Percentiles rank a stretch among this genome's conserved stretches.
phyloP scores from a whole-genome alignment of 2,113 vertebrate genomes.

The Catharus fuscescens region DNA sequence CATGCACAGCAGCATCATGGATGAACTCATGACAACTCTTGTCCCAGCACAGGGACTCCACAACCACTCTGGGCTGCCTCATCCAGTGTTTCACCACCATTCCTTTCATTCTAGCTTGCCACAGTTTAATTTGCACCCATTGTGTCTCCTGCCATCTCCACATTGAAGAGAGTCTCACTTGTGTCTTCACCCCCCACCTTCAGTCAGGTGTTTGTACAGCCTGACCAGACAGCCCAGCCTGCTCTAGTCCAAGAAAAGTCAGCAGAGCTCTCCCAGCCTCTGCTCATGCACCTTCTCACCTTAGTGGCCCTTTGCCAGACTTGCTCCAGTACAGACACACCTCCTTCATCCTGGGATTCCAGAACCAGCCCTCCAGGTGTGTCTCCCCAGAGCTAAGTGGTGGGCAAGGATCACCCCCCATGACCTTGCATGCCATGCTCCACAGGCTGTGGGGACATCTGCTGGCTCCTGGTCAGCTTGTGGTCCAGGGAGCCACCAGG shows the following conservation, averaged over 20 bases:
- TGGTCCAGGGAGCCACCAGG: background rate
- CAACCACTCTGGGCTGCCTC: background rate
- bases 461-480: background rate
- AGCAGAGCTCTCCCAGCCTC: background rate
- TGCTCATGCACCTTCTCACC: background rate
- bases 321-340: fast-evolving
- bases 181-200: background rate
- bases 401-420: background rate
- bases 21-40: background rate
- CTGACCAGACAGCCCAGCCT: background rate
- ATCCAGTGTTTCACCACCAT: background rate
- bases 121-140: background rate
- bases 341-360: background rate
- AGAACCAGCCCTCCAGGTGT: background rate
- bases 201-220: background rate
- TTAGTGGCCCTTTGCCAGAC: background rate
- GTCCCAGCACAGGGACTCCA: background rate
- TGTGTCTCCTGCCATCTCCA: background rate
- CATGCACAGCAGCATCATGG: background rate
- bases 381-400: background rate
- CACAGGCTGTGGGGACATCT: background rate
- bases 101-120: background rate
- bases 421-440: background rate
- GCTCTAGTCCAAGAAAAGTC: background rate
- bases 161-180: background rate